phyloP scores from a whole-genome alignment of 2,113 vertebrate genomes.

The Lipotes vexillifer region DNA sequence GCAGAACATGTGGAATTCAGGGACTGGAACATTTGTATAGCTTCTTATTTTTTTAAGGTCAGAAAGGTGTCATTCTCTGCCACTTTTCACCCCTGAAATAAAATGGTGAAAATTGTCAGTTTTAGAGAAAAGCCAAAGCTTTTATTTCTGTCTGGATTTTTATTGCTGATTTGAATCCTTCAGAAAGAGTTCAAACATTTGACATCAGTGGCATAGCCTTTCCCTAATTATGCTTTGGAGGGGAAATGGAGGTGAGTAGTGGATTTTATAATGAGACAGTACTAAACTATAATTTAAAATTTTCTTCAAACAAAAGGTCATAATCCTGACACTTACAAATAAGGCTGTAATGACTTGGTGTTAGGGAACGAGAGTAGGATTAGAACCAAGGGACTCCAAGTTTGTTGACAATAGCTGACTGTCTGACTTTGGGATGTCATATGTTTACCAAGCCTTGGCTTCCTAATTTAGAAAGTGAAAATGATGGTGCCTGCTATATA shows the following conservation, averaged over 20 bases:
- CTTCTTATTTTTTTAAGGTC: not conserved
- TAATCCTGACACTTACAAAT: not conserved
- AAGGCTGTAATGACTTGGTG: not conserved
- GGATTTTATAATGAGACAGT: not conserved
- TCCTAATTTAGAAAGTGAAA: slow-evolving; percentile 9
- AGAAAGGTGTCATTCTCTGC: not conserved
- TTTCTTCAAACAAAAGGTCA: not conserved
- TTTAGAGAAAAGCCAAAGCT: not conserved
- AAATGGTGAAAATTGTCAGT: not conserved
- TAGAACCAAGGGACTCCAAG: not conserved
- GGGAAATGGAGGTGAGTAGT: not conserved
- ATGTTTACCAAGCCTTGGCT: not conserved
- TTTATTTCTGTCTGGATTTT: slow-evolving; percentile 31
- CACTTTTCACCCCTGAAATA: not conserved
- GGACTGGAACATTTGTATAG: not conserved
- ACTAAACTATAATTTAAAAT: slow-evolving; percentile 2
- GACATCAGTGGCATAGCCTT: not conserved
- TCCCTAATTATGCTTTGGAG: not conserved
- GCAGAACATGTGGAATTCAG: not conserved
- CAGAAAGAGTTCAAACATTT: slow-evolving; percentile 7
- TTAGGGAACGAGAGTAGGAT: not conserved
- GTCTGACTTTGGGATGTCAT: not conserved
- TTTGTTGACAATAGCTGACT: not conserved
- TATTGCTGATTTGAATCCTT: not conserved
- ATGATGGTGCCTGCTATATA: not conserved